These are phyloP conservation scores for Channa maculata DNA, from an alignment of 2,113 vertebrate genomes.

Conservation along the genomic window DNA sequence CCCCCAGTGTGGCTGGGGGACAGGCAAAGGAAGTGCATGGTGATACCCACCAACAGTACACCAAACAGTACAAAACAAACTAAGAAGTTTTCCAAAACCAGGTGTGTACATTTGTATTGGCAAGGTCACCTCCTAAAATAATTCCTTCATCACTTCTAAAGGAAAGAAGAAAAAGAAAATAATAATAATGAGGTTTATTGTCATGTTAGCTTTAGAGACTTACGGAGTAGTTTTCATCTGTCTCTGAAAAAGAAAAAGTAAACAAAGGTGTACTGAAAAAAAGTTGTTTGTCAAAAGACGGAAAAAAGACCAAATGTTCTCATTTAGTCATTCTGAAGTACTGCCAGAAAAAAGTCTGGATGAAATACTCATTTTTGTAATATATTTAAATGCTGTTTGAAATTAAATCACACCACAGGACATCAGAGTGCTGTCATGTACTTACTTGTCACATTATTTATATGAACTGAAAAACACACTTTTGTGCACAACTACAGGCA, in stretches of 20 bases:
- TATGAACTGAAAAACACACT: slow-evolving; percentile 41
- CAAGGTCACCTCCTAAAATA: slow-evolving; percentile 34
- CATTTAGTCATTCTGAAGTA: slow-evolving; percentile 67
- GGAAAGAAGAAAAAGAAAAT: neutral
- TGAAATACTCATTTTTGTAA: slow-evolving; percentile 66
- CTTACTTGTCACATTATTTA: slow-evolving; percentile 69
- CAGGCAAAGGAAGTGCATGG: slow-evolving; percentile 4
- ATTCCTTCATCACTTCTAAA: neutral
- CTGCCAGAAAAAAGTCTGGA: slow-evolving; percentile 54
- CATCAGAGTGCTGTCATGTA: slow-evolving; percentile 67
- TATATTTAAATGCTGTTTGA: slow-evolving; percentile 69
- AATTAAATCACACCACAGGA: slow-evolving; percentile 71
- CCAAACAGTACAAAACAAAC: slow-evolving; percentile 8
- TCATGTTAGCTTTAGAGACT: slow-evolving; percentile 39
- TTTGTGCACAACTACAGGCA: neutral
- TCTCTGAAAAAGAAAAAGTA: slow-evolving; percentile 26
- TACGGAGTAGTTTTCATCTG: slow-evolving; percentile 40
- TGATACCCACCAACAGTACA: slow-evolving; percentile 28
- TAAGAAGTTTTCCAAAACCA: neutral
- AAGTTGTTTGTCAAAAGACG: slow-evolving; percentile 44
- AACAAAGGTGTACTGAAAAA: slow-evolving; percentile 35
- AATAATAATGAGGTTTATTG: slow-evolving; percentile 25
- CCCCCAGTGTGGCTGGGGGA: slow-evolving; percentile 50
- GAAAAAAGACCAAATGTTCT: slow-evolving; percentile 62
- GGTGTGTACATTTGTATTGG: slow-evolving; percentile 10